Evolutionary conservation across 2,113 vertebrate genomes (phyloP), one percentile per base, ranked within the genome.

Genomic region (Polypterus senegalus): DNA sequence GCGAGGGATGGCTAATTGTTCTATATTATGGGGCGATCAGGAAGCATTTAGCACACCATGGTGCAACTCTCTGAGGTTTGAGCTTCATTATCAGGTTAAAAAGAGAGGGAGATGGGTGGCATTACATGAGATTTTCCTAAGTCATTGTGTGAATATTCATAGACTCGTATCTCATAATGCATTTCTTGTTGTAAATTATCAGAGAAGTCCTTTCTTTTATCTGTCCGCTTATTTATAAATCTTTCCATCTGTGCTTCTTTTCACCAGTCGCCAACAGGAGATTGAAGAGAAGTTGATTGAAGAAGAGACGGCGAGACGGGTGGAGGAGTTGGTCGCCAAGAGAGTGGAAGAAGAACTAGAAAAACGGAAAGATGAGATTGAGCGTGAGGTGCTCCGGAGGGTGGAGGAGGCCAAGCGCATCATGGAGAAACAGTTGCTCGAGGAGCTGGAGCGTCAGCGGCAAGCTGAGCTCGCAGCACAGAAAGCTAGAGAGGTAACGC

Each of bases 401-500:
- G 96, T 99, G 47, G 94, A 99, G 85, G 96, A 99, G 70, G 96
- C 96, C 60, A 99, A 99, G 72, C 95, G 94, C 87, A 97, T 97
- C 89, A 99, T 99, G 96, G 96, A 99, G 88, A 91, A 92, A 67
- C 96, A 99, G 89, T 91, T 98, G 87, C 90, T 99, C 82, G 95
- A 99, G 88, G 96, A 99, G 86, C 90, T 99, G 85, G 94, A 99
- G 89, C 86, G 89, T 77, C 96, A 99, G 84, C 88, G 95, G 83
- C 96, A 99, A 82, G 93, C 94, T 57, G 96, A 99, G 85, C 84
- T 99, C 81, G 87, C 92, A 54, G 92, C 96, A 61, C 96, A 97
- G 83, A 97, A 94, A 84, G 92, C 93, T 77, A 92, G 96, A 93
- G 96, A 99, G 96, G 96, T 99, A 97, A 98, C 94, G 91, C 94